phyloP scores from a whole-genome alignment of 2,113 vertebrate species.

The Dunckerocampus dactyliophorus region DNA sequence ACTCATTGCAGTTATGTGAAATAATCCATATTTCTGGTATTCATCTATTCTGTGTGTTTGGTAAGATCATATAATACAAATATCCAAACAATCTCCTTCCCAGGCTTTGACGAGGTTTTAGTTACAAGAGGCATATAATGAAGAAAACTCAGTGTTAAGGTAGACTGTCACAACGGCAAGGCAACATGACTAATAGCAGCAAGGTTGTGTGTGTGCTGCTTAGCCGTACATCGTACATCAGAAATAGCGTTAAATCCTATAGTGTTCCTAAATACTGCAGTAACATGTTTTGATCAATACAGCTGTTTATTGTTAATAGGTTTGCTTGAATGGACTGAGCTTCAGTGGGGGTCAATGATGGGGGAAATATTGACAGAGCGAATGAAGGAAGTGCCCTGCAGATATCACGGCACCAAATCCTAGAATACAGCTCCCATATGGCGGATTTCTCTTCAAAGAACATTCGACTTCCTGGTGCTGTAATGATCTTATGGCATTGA shows the following conservation, averaged over 20 bases:
- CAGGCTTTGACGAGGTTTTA: too few species aligned
- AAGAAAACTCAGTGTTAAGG: neutral
- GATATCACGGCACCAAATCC: slow-evolving; percentile 16
- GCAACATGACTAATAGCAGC: neutral
- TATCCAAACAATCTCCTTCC: too few species aligned
- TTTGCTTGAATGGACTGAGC: slow-evolving; percentile 33
- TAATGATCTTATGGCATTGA: slow-evolving; percentile 40
- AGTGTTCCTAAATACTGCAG: slow-evolving; percentile 9
- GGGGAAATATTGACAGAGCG: slow-evolving; percentile 37
- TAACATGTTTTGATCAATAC: slow-evolving; percentile 37
- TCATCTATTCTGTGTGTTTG: too few species aligned
- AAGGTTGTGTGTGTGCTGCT: neutral
- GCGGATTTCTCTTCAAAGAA: slow-evolving; percentile 33
- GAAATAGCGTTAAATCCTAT: slow-evolving; percentile 14
- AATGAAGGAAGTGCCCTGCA: slow-evolving; percentile 35
- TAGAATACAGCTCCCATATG: slow-evolving; percentile 23
- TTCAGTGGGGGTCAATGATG: slow-evolving; percentile 15
- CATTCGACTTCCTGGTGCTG: slow-evolving; percentile 29
- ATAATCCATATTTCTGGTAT: too few species aligned
- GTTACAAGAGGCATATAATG: neutral
- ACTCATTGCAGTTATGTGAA: too few species aligned
- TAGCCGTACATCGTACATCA: slow-evolving; percentile 4
- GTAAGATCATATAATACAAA: too few species aligned
- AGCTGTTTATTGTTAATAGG: slow-evolving; percentile 20
- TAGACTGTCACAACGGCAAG: neutral